These are phyloP conservation scores for Dioctria linearis DNA, from an alignment of 2,888 invertebrate genomes.

Conservation along the genomic window DNA sequence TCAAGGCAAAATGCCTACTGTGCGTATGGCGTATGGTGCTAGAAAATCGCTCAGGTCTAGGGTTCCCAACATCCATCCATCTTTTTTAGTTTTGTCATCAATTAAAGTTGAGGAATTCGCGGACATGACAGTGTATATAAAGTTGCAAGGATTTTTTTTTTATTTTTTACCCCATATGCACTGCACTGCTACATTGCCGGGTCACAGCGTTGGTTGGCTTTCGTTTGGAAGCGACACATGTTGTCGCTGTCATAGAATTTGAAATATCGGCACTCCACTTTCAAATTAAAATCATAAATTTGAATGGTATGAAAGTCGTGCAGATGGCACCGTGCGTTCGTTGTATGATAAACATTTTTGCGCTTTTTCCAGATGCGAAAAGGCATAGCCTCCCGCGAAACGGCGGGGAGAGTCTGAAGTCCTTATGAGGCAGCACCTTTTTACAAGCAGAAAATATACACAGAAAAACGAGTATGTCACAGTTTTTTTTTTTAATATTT, in stretches of 20 bases:
- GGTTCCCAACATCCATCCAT: conserved; percentile 38
- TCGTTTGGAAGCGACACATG: conserved; percentile 56
- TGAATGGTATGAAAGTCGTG: conserved; percentile 56
- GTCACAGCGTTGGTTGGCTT: conserved; percentile 10
- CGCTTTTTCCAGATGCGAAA: conserved; percentile 13
- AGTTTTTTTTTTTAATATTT: neutral
- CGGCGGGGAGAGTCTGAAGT: neutral
- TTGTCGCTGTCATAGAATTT: conserved; percentile 59
- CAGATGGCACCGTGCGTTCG: conserved; percentile 55
- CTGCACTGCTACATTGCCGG: neutral
- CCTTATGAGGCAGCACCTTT: conserved; percentile 20
- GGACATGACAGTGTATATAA: conserved; percentile 40
- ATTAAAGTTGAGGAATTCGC: conserved; percentile 51
- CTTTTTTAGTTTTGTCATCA: conserved; percentile 55
- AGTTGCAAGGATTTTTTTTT: conserved; percentile 19
- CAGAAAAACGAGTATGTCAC: neutral
- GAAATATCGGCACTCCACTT: conserved; percentile 59
- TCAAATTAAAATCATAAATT: conserved; percentile 61
- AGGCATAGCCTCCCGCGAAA: neutral
- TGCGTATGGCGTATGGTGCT: neutral
- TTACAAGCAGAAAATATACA: conserved; percentile 29
- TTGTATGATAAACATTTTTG: conserved; percentile 45
- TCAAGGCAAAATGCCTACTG: neutral
- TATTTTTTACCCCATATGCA: neutral
- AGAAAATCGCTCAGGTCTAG: neutral